phyloP scores from a whole-genome alignment of 2,113 vertebrate genomes.

The Pseudorasbora parva region DNA sequence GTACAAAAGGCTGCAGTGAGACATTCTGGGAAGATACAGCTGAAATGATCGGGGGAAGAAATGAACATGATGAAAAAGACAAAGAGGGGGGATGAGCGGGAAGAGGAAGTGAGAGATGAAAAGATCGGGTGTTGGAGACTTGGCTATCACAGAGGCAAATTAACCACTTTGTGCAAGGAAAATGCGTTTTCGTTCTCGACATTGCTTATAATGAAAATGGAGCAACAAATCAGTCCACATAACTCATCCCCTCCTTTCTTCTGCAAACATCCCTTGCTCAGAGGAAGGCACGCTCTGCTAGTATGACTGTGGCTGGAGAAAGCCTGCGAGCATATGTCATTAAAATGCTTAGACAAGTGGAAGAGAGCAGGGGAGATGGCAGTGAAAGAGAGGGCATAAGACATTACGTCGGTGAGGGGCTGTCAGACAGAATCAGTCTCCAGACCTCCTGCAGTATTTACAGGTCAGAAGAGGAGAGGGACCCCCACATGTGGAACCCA shows the following conservation, averaged over 20 bases:
- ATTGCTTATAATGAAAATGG: conserved; percentile 64
- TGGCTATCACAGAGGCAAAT: conserved; percentile 66
- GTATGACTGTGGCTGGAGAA: conserved; percentile 64
- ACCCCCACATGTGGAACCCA: conserved; percentile 13
- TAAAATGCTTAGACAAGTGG: conserved; percentile 76
- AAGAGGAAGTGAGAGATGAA: conserved; percentile 56
- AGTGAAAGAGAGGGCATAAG: conserved; percentile 55
- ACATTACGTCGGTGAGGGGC: conserved; percentile 61
- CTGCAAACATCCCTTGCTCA: conserved; percentile 62
- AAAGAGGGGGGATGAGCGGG: not conserved
- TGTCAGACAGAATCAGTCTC: conserved; percentile 74
- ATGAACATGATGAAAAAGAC: conserved; percentile 26
- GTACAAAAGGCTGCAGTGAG: conserved; percentile 71
- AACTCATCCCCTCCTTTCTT: conserved; percentile 53
- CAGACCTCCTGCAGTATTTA: conserved; percentile 59
- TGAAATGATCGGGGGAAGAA: conserved; percentile 68
- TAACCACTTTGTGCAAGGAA: conserved; percentile 62
- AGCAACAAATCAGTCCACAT: conserved; percentile 56
- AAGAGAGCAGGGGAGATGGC: conserved; percentile 64
- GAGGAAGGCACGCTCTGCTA: conserved; percentile 65
- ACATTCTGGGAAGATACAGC: conserved; percentile 77
- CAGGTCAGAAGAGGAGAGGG: conserved; percentile 45
- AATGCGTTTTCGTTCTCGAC: conserved; percentile 66
- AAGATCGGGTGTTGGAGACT: conserved; percentile 52
- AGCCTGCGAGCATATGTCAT: conserved; percentile 70